phyloP scores from a whole-genome alignment of 2,888 invertebrate species.

The Lamellibrachia satsuma region DNA sequence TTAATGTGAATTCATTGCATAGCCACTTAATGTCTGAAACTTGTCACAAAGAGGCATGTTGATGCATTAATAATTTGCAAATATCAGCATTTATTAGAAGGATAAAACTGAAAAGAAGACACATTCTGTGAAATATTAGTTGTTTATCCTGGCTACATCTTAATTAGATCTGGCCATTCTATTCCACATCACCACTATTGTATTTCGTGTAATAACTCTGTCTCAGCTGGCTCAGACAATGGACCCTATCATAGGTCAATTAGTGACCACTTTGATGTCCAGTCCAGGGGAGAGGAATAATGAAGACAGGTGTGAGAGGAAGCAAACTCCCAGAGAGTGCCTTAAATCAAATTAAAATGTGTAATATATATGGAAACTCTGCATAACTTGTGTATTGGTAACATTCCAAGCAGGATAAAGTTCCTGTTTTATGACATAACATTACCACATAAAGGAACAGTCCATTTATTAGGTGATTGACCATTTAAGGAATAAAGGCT shows the following conservation, averaged over 20 bases:
- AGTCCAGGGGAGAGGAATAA: background rate
- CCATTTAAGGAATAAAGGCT: background rate
- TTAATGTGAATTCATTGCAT: background rate
- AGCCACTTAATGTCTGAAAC: background rate
- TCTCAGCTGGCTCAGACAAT: background rate
- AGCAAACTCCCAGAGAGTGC: background rate
- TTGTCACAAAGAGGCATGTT: background rate
- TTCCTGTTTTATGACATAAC: background rate
- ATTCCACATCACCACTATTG: conserved; percentile 12
- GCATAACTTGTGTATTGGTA: background rate
- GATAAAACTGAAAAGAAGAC: background rate
- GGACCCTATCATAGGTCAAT: background rate
- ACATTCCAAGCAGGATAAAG: background rate
- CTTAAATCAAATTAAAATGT: conserved; percentile 1
- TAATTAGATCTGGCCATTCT: background rate
- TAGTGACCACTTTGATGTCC: background rate
- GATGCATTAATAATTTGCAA: background rate
- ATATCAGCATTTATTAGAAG: background rate
- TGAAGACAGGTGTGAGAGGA: background rate
- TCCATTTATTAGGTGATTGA: background rate
- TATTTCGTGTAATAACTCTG: background rate
- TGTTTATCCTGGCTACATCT: background rate
- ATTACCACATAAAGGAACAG: background rate
- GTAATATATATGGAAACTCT: background rate
- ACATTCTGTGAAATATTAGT: background rate